phyloP scores from a whole-genome alignment of 2,113 vertebrate genomes.

The Paramisgurnus dabryanus region DNA sequence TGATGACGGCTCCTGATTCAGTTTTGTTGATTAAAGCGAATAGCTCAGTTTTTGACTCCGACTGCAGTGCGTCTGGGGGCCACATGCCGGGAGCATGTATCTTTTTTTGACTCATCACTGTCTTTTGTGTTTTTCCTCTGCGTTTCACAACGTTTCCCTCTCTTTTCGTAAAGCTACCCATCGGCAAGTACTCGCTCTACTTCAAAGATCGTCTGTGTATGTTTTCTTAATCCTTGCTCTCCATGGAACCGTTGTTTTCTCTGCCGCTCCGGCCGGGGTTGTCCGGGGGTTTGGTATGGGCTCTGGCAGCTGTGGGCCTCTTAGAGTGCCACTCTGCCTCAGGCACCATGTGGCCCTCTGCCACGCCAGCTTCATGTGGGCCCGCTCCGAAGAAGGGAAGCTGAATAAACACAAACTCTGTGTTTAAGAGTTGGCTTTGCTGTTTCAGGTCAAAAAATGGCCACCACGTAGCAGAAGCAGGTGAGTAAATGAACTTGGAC shows the following conservation, averaged over 20 bases:
- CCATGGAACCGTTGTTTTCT: conserved; percentile 51
- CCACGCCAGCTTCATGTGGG: conserved; percentile 62
- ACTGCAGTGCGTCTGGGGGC: conserved; percentile 20
- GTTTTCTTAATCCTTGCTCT: conserved; percentile 64
- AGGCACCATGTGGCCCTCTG: conserved; percentile 34
- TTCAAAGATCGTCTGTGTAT: conserved; percentile 56
- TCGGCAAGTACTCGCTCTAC: conserved; percentile 42
- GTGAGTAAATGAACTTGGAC: conserved; percentile 66
- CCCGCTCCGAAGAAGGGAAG: conserved; percentile 64
- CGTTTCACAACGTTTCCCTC: conserved; percentile 43
- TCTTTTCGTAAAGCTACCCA: conserved; percentile 49
- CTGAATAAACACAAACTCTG: conserved; percentile 71
- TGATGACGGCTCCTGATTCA: conserved; percentile 32
- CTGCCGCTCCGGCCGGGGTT: conserved; percentile 49
- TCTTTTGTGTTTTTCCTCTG: conserved; percentile 47
- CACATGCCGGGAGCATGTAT: conserved; percentile 25
- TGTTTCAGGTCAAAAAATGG: conserved; percentile 50
- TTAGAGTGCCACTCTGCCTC: conserved; percentile 50
- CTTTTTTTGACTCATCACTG: conserved; percentile 33
- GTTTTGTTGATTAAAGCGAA: conserved; percentile 31
- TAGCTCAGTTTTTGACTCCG: background rate
- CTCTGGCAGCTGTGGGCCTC: conserved; percentile 43
- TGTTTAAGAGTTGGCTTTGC: conserved; percentile 28
- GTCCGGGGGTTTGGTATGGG: conserved; percentile 32
- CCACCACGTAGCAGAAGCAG: conserved; percentile 63